Conservation (phyloP, 1,140 invertebrate species). For the Rhysida immarginata region DNA sequence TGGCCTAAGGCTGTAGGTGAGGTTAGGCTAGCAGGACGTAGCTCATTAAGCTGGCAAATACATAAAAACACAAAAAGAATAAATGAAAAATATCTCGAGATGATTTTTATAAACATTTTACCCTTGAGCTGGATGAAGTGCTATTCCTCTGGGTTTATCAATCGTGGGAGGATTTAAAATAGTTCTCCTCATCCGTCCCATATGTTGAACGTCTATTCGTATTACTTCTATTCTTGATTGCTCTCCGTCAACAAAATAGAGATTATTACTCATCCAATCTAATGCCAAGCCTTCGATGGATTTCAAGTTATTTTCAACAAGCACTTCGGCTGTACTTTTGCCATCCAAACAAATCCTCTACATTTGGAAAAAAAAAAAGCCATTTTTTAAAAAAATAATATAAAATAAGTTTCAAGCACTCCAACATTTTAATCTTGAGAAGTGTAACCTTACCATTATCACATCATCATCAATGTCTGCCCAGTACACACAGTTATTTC, state of each 20-base stretch:
- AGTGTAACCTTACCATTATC: conserved; percentile 39
- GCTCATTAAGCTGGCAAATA: too few relatives aligned
- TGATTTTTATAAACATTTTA: too few relatives aligned
- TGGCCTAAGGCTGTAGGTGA: too few relatives aligned
- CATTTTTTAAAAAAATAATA: not conserved
- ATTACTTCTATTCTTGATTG: conserved; percentile 63
- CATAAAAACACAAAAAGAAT: too few relatives aligned
- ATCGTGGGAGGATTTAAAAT: conserved; percentile 52
- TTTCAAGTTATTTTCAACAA: conserved; percentile 53
- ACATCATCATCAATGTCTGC: conserved; percentile 63
- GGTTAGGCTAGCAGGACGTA: too few relatives aligned
- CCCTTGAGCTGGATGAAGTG: conserved; percentile 65
- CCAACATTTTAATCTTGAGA: not conserved
- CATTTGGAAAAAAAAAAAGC: conserved; percentile 19
- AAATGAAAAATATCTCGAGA: too few relatives aligned
- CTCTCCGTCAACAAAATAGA: conserved; percentile 70
- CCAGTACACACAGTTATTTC: conserved; percentile 75
- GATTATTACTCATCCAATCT: conserved; percentile 82
- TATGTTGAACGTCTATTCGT: conserved; percentile 44
- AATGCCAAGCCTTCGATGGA: conserved; percentile 83
- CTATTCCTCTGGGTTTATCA: conserved; percentile 71
- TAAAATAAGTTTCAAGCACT: not conserved
- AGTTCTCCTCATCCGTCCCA: conserved; percentile 56
- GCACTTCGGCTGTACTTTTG: conserved; percentile 42
- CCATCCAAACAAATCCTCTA: conserved; percentile 59